A percentile compares a stretch with the other conserved stretches of the same genome.
Evolutionary conservation across 2,888 invertebrate species (phyloP).

Genomic region (Eupeodes luniger): DNA sequence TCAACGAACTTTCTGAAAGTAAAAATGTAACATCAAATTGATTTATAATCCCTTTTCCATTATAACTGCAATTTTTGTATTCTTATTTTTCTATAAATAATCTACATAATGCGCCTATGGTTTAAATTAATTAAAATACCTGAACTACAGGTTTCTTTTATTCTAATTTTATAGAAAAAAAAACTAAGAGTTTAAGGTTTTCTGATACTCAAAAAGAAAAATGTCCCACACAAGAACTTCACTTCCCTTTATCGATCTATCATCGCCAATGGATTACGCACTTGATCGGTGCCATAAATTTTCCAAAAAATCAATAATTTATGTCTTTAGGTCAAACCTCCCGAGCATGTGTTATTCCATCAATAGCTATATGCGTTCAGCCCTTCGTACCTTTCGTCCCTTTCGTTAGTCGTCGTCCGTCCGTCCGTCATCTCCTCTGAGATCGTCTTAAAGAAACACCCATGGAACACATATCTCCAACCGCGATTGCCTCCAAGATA

Average conservation of each 20-base stretch:
- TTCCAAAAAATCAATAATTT: conserved; percentile 74
- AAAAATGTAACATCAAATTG: background rate
- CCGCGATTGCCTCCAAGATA: conserved; percentile 65
- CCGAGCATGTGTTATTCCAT: conserved; percentile 75
- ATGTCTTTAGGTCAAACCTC: conserved; percentile 74
- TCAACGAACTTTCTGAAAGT: background rate
- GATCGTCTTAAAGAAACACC: conserved; percentile 2
- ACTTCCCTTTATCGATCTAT: conserved; percentile 32
- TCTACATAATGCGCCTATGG: background rate
- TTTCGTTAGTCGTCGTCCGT: no score
- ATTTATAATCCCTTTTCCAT: background rate
- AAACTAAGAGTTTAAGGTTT: background rate
- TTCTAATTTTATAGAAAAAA: background rate
- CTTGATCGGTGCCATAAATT: conserved; percentile 72
- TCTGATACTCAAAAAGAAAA: conserved; percentile 2
- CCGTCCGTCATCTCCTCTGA: background rate
- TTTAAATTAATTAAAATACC: conserved; percentile 12
- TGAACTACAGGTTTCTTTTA: background rate
- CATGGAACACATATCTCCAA: conserved; percentile 64
- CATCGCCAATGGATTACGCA: conserved; percentile 57
- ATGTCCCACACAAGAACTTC: conserved; percentile 35
- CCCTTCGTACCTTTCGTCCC: conserved; percentile 15
- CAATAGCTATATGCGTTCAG: conserved; percentile 54
- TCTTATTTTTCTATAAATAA: background rate
- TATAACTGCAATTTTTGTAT: conserved; percentile 4